phyloP scores from a whole-genome alignment of 2,113 vertebrate species.

The Sitta europaea region DNA sequence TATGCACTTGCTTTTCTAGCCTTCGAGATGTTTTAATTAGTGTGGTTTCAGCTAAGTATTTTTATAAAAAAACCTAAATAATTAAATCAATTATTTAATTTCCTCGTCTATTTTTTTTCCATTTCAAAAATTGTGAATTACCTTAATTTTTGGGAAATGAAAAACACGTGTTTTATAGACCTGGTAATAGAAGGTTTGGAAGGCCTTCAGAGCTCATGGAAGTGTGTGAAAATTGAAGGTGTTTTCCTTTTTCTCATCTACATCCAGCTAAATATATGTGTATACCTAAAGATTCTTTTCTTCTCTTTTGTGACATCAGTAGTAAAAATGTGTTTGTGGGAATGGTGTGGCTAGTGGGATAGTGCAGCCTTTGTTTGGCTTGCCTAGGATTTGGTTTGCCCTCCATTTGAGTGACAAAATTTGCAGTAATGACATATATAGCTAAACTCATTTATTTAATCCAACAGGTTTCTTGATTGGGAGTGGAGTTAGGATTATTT shows the following conservation, averaged over 20 bases:
- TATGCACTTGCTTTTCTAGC: background rate
- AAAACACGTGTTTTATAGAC: accelerated
- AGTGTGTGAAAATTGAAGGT: background rate
- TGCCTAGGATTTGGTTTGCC: background rate
- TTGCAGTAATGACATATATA: background rate
- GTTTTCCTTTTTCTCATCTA: background rate
- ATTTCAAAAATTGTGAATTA: background rate
- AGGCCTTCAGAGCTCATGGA: background rate
- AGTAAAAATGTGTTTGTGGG: background rate
- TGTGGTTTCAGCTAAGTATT: background rate
- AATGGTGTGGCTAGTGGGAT: background rate
- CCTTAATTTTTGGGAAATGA: background rate
- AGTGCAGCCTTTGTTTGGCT: background rate
- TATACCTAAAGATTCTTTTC: background rate
- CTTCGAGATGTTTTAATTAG: background rate
- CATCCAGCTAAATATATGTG: background rate
- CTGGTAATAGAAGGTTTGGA: background rate
- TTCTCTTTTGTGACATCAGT: background rate
- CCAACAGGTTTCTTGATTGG: background rate
- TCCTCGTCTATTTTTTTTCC: background rate
- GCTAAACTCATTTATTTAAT: background rate
- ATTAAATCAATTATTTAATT: background rate
- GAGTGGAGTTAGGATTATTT: background rate
- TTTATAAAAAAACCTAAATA: background rate
- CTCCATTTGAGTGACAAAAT: background rate